A percentile compares a stretch with the other conserved stretches of the same genome.
phyloP scores from a whole-genome alignment of 2,888 invertebrate genomes.

The Cantharis rufa region DNA sequence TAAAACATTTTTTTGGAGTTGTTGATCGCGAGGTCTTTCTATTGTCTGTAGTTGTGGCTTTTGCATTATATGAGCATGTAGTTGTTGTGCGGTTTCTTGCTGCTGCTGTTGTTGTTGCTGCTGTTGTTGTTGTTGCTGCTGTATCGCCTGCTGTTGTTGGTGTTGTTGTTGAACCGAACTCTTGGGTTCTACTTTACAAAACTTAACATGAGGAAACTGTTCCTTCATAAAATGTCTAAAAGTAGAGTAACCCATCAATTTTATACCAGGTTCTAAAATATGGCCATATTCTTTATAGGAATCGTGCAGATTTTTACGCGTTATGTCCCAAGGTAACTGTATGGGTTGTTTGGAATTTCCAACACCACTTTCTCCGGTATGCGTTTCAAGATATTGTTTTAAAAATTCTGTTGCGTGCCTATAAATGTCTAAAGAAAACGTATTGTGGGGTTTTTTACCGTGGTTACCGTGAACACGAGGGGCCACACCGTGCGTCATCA shows the following conservation, averaged over 20 bases:
- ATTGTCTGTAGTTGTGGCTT: slow-evolving; percentile 53
- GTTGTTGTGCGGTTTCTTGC: slow-evolving; percentile 54
- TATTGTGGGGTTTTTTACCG: slow-evolving; percentile 80
- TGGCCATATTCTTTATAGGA: slow-evolving; percentile 75
- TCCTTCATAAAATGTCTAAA: slow-evolving; percentile 82
- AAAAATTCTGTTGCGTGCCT: slow-evolving; percentile 77
- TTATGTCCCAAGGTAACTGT: slow-evolving; percentile 62
- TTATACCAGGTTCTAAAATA: slow-evolving; percentile 70
- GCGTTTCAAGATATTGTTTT: slow-evolving; percentile 72
- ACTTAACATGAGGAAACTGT: slow-evolving; percentile 78
- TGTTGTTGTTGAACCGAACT: slow-evolving; percentile 58
- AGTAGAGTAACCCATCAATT: slow-evolving; percentile 79
- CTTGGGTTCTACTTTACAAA: slow-evolving; percentile 65
- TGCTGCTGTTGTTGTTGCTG: slow-evolving; percentile 56
- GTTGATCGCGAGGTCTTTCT: slow-evolving; percentile 58
- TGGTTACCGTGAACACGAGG: slow-evolving; percentile 79
- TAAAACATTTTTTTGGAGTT: slow-evolving; percentile 62
- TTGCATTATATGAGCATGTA: slow-evolving; percentile 42
- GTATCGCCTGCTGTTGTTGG: slow-evolving; percentile 56
- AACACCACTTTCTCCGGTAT: slow-evolving; percentile 61
- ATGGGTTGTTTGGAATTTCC: slow-evolving; percentile 59
- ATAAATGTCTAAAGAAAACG: slow-evolving; percentile 77
- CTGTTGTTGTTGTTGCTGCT: slow-evolving; percentile 57
- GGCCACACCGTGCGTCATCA: slow-evolving; percentile 78
- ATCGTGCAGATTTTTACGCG: slow-evolving; percentile 73